Percentiles rank a stretch among this genome's conserved stretches.
Conservation (phyloP, 2,113 vertebrate genomes). For the Peromyscus leucopus region DNA sequence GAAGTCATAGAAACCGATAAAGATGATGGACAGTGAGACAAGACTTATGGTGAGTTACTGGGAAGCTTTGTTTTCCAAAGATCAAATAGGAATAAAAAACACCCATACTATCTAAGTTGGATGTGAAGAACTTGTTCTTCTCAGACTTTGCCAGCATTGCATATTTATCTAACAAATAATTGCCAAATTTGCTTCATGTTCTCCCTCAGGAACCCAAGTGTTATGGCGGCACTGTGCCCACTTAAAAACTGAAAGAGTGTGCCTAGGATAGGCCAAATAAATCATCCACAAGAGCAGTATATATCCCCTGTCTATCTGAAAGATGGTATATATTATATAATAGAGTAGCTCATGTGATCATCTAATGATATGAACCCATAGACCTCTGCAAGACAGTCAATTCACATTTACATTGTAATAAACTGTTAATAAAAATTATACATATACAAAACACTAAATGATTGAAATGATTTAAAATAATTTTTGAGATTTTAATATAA, state of each 20-base stretch:
- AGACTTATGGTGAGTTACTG: not conserved
- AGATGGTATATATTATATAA: slow-evolving; percentile 52
- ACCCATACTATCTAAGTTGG: not conserved
- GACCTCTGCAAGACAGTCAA: not conserved
- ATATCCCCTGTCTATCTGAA: not conserved
- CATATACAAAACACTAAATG: not conserved
- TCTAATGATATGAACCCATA: rapidly evolving
- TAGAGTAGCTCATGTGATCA: not conserved
- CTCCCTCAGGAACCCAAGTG: slow-evolving; percentile 72
- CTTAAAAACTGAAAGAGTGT: not conserved
- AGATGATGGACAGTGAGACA: not conserved
- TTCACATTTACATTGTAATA: not conserved
- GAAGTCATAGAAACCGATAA: not conserved
- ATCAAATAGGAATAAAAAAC: not conserved
- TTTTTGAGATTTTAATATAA: not conserved
- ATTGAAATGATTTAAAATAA: not conserved
- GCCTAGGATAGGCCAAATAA: slow-evolving; percentile 37
- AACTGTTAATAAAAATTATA: not conserved
- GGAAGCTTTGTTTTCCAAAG: not conserved
- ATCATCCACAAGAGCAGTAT: not conserved
- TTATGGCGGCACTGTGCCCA: slow-evolving; percentile 58
- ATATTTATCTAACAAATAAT: not conserved
- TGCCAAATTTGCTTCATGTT: slow-evolving; percentile 27
- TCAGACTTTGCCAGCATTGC: slow-evolving; percentile 26
- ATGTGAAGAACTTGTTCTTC: not conserved